These are phyloP conservation scores for Azemiops feae DNA, from an alignment of 2,113 vertebrate genomes.

Conservation along the genomic window DNA sequence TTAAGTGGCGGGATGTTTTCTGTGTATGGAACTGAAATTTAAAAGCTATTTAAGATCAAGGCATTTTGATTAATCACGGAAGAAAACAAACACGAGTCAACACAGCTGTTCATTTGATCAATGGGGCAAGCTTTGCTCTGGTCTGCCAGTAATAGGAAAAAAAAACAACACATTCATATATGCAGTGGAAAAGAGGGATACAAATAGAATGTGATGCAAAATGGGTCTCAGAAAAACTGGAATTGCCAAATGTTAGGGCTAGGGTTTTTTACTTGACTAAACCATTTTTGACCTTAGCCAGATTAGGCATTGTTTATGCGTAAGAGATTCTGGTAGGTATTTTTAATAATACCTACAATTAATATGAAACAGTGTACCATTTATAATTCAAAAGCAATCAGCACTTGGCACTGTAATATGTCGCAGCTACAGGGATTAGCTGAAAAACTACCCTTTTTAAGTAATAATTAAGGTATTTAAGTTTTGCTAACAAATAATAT, in stretches of 20 bases:
- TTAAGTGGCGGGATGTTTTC: neutral
- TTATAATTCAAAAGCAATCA: neutral
- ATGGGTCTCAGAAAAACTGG: neutral
- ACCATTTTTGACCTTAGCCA: neutral
- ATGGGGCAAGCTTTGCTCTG: neutral
- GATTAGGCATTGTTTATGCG: neutral
- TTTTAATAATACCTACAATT: neutral
- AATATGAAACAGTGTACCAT: neutral
- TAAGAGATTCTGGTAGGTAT: neutral
- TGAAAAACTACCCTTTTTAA: neutral
- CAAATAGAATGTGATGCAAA: neutral
- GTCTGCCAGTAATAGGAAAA: neutral
- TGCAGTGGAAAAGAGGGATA: neutral
- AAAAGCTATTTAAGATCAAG: conserved; percentile 8
- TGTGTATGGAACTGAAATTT: neutral
- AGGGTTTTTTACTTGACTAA: neutral
- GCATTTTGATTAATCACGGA: conserved; percentile 25
- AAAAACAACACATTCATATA: neutral
- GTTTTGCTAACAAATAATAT: neutral
- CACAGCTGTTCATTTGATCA: conserved; percentile 36
- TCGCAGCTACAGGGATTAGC: neutral
- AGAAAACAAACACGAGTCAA: conserved; percentile 20
- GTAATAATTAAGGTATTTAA: neutral
- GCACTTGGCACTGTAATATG: neutral
- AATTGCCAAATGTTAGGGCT: neutral